Evolutionary conservation across 2,888 invertebrate species (phyloP).

Genomic region (Tipula vernalis): DNA sequence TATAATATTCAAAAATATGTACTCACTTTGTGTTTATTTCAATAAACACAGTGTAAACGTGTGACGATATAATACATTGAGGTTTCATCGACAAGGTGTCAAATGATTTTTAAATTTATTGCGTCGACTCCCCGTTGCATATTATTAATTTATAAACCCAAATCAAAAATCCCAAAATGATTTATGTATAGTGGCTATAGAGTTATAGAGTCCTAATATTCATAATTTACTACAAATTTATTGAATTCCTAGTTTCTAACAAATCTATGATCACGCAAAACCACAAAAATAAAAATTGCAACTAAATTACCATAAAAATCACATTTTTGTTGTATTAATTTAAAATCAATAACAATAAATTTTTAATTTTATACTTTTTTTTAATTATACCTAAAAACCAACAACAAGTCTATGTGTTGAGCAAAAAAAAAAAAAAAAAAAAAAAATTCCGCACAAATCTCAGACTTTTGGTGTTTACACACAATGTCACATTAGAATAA

Average conservation of each 20-base stretch:
- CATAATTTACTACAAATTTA: background rate
- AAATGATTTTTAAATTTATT: background rate
- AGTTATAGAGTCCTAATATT: background rate
- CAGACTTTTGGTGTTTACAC: background rate
- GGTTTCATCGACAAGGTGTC: background rate
- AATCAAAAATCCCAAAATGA: background rate
- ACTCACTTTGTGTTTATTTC: background rate
- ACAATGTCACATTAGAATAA: conserved; percentile 4
- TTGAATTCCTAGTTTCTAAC: background rate
- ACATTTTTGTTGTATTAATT: background rate
- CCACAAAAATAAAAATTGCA: background rate
- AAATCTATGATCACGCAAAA: background rate
- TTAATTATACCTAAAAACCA: background rate
- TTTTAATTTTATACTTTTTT: background rate
- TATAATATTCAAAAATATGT: background rate
- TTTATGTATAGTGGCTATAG: background rate
- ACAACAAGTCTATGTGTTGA: background rate
- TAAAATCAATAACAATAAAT: background rate
- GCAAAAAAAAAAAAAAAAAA: background rate
- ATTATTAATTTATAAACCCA: background rate
- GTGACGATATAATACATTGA: background rate
- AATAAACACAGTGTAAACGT: background rate
- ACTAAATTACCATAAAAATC: background rate
- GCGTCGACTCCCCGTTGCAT: background rate
- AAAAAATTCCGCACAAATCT: background rate